Evolutionary conservation across 2,888 invertebrate species (phyloP).

Genomic region (Mimachlamys varia): DNA sequence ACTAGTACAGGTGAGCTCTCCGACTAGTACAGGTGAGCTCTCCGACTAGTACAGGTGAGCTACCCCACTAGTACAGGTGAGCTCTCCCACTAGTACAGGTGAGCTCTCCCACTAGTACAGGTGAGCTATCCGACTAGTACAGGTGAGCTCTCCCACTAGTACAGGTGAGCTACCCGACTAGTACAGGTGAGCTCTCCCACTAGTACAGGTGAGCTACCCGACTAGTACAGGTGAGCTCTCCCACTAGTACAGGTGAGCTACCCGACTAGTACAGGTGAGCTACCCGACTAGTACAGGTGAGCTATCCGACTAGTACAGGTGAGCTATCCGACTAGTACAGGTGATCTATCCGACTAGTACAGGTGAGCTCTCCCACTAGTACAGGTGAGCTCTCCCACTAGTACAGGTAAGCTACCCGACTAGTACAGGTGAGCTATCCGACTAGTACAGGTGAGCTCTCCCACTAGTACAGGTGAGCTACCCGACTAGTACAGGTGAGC

Average conservation of each 20-base stretch:
- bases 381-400: no score
- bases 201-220: neutral
- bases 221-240: neutral
- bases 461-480: neutral
- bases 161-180: neutral
- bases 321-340: neutral
- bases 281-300: no score
- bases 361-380: no score
- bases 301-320: neutral
- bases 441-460: neutral
- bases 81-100: no score
- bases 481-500: neutral
- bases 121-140: neutral
- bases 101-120: neutral
- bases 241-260: neutral
- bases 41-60: neutral
- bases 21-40: neutral
- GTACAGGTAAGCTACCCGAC: neutral
- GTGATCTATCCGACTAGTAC: no score
- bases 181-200: neutral
- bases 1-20: neutral
- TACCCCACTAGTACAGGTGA: no score
- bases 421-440: neutral
- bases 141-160: no score
- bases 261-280: neutral